Evolutionary conservation across 2,888 invertebrate genomes (phyloP).

Genomic region (Leptogaster cylindrica): DNA sequence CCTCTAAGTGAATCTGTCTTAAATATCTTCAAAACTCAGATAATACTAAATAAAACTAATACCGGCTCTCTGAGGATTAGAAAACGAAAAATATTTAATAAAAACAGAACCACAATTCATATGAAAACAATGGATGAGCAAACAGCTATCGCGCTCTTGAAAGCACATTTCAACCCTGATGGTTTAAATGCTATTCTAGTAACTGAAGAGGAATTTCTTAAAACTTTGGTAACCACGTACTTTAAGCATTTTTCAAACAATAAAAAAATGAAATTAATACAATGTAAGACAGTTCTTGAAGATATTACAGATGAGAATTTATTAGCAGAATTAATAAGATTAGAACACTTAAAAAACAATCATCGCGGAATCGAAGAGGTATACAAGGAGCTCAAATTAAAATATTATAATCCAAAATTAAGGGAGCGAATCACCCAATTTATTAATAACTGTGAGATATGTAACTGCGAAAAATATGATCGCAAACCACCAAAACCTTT

Average conservation of each 20-base stretch:
- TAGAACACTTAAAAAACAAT: too few species aligned
- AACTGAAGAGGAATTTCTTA: background rate
- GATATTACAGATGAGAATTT: slow-evolving; percentile 1
- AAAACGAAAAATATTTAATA: background rate
- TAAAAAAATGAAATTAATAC: too few species aligned
- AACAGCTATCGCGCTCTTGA: background rate
- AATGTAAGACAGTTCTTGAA: background rate
- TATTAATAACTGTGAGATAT: too few species aligned
- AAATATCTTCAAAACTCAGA: slow-evolving; percentile 1
- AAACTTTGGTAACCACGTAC: background rate
- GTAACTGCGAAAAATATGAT: too few species aligned
- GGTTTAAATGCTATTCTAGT: background rate
- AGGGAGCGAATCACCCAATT: too few species aligned
- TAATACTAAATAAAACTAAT: background rate
- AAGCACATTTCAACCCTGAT: background rate
- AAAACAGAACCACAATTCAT: background rate
- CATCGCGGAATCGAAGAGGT: too few species aligned
- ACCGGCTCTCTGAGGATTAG: background rate
- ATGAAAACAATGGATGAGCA: background rate
- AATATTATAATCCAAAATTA: too few species aligned
- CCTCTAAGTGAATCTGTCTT: background rate
- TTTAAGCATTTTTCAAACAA: too few species aligned
- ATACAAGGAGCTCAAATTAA: too few species aligned
- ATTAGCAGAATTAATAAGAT: too few species aligned
- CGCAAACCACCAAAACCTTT: background rate